Conservation (phyloP, 2,888 invertebrate genomes). For the Hedya salicella region DNA sequence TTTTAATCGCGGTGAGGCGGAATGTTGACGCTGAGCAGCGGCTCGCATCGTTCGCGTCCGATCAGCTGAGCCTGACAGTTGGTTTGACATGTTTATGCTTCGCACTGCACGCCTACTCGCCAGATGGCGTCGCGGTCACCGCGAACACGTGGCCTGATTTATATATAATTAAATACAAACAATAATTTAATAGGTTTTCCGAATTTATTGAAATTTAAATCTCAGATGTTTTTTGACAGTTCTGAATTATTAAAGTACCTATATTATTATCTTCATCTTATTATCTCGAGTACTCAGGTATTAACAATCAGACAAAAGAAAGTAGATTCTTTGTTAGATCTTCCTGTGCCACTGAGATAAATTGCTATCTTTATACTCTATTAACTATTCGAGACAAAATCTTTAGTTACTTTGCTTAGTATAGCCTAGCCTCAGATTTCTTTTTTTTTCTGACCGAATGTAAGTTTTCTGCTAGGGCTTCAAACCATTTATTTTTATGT, state of each 20-base stretch:
- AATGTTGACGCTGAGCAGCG: slow-evolving; percentile 64
- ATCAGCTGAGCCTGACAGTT: slow-evolving; percentile 83
- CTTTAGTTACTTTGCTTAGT: too few species aligned
- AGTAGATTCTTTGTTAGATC: slow-evolving; percentile 21
- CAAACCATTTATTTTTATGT: too few species aligned
- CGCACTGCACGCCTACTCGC: slow-evolving; percentile 59
- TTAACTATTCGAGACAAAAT: too few species aligned
- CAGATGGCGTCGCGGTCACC: slow-evolving; percentile 71
- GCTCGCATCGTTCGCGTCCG: slow-evolving; percentile 66
- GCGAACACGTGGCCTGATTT: slow-evolving; percentile 36
- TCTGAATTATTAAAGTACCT: background rate
- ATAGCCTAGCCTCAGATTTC: too few species aligned
- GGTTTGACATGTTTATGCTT: slow-evolving; percentile 79
- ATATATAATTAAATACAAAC: background rate
- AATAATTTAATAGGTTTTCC: background rate
- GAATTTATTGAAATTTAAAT: background rate
- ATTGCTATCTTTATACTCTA: background rate
- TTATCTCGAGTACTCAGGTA: slow-evolving; percentile 29
- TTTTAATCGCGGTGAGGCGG: slow-evolving; percentile 73
- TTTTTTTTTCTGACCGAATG: too few species aligned
- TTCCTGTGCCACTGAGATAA: slow-evolving; percentile 31
- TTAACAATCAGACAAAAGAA: slow-evolving; percentile 15
- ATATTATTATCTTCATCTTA: slow-evolving; percentile 17
- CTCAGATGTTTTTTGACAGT: too few species aligned
- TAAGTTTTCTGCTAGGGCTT: too few species aligned